Conservation (phyloP, 2,888 invertebrate genomes). For the Steinernema scapterisci region DNA sequence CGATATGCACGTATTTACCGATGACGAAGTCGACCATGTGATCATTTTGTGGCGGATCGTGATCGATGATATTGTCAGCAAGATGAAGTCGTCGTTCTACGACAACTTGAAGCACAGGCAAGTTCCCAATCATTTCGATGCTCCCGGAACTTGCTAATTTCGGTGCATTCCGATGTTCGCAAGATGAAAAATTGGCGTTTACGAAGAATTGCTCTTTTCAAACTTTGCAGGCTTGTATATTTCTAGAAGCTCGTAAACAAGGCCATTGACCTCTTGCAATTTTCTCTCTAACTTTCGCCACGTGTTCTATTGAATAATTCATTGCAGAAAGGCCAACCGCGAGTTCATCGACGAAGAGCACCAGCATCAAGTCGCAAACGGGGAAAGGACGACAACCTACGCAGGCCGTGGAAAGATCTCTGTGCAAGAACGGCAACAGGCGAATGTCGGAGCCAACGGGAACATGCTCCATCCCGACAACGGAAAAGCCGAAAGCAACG, state of each 20-base stretch:
- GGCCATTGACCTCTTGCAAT: too few relatives aligned
- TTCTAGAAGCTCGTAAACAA: too few relatives aligned
- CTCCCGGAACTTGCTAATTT: too few relatives aligned
- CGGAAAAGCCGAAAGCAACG: constrained; percentile 7
- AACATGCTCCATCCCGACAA: not conserved
- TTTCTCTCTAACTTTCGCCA: too few relatives aligned
- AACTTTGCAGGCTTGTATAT: too few relatives aligned
- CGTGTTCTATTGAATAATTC: too few relatives aligned
- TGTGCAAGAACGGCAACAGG: not conserved
- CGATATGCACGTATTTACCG: constrained; percentile 16
- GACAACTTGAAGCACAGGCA: constrained; percentile 26
- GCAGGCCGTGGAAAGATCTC: constrained; percentile 1
- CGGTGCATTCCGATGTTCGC: too few relatives aligned
- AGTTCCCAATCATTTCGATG: too few relatives aligned
- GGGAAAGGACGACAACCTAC: not conserved
- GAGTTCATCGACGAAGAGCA: constrained; percentile 26
- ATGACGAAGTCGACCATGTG: not conserved
- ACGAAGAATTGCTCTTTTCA: not conserved
- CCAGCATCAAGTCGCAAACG: not conserved
- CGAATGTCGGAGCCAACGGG: not conserved
- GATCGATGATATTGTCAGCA: not conserved
- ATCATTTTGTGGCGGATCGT: constrained; percentile 27
- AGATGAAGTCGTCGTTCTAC: constrained; percentile 21
- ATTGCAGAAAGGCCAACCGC: constrained; percentile 9
- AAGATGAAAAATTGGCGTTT: not conserved